Base-by-base conservation (phyloP, 1,140 invertebrate species). In the Mactra quadrangularis region DNA sequence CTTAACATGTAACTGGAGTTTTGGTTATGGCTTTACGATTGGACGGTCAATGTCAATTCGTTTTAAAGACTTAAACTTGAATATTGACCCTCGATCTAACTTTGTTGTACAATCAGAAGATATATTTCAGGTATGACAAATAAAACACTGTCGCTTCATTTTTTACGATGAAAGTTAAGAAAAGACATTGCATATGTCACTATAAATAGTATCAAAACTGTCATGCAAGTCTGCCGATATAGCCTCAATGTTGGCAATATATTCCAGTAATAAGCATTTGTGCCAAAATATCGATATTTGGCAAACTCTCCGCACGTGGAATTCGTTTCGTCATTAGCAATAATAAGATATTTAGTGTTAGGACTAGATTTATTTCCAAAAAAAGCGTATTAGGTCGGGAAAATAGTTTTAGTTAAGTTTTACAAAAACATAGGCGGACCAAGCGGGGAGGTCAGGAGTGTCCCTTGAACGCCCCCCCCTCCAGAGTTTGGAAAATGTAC, bases 111-210 rank as follows among this genome's bases (percentile, higher is more conserved):
- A 3, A 2, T 70, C 45, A 19, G 13, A 19, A 15, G 66, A 70
- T 53, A 70, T 25, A n/a, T n/a, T 70, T 31, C 11, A 38, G 60
- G 60, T 64, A 64, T n/a, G n/a, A n/a, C n/a, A n/a, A n/a, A n/a
- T n/a, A n/a, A n/a, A n/a, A n/a, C n/a, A n/a, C n/a, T n/a, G n/a
- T n/a, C n/a, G n/a, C n/a, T n/a, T n/a, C n/a, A n/a, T n/a, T n/a
- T n/a, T n/a, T n/a, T n/a, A n/a, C n/a, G n/a, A n/a, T n/a, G n/a
- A n/a, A n/a, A n/a, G n/a, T n/a, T n/a, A n/a, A n/a, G n/a, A n/a
- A n/a, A n/a, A n/a, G n/a, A n/a, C 19, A 11, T 9, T 47, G 9
- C 19, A 47, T 47, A 11, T 47, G 9, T 9, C 19, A 47, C 9
- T 19, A 11, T 9, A 47, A 47, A 11, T 9, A 19, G n/a, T n/a